phyloP scores from a whole-genome alignment of 1,140 invertebrate genomes.

The Achroia grisella region DNA sequence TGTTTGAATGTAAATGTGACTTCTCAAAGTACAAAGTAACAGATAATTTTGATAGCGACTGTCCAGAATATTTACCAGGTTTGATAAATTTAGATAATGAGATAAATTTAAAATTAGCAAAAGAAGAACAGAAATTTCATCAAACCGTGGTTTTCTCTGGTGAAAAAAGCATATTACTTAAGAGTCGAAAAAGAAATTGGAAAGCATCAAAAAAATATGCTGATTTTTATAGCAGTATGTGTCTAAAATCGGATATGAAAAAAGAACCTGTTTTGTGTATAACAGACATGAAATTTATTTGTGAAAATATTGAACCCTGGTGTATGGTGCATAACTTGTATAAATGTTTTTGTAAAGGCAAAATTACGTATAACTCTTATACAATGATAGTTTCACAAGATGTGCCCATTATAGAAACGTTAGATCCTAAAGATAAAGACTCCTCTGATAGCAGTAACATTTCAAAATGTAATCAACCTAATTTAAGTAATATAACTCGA shows the following conservation, averaged over 20 bases:
- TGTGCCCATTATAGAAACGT: too few relatives aligned
- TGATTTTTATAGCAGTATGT: constrained; percentile 46
- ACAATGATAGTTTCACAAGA: too few relatives aligned
- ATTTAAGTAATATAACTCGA: too few relatives aligned
- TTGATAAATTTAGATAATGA: constrained; percentile 40
- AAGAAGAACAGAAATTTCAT: constrained; percentile 64
- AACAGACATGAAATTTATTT: constrained; percentile 30
- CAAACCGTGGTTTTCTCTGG: constrained; percentile 54
- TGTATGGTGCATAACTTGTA: constrained; percentile 65
- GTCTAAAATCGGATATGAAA: constrained; percentile 26
- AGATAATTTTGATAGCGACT: constrained; percentile 23
- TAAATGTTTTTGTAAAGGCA: constrained; percentile 64
- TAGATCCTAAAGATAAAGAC: too few relatives aligned
- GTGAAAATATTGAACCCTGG: constrained; percentile 50
- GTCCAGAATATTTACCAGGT: constrained; percentile 31
- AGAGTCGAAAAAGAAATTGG: constrained; percentile 42
- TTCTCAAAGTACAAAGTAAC: constrained; percentile 35
- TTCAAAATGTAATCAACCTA: too few relatives aligned
- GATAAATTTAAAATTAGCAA: constrained; percentile 39
- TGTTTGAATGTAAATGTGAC: constrained; percentile 59
- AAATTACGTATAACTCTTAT: background rate
- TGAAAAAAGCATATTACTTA: constrained; percentile 53
- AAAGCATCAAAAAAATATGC: constrained; percentile 53
- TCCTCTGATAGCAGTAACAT: too few relatives aligned
- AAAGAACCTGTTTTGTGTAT: constrained; percentile 24